Percentiles rank a stretch among this genome's conserved stretches.
These are phyloP conservation scores for Volucella bombylans DNA, from an alignment of 2,888 invertebrate species.

Conservation along the genomic window DNA sequence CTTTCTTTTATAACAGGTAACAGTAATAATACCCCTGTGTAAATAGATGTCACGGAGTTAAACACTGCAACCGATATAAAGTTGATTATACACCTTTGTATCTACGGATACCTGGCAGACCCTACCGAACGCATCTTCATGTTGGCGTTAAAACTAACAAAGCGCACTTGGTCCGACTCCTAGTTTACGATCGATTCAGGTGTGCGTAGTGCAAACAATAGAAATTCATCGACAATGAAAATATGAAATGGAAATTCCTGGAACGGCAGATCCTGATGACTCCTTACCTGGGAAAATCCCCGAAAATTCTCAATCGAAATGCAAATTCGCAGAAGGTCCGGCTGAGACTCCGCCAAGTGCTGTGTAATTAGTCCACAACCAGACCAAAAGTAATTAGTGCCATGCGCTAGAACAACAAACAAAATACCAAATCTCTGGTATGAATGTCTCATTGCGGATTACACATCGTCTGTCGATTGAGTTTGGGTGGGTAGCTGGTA, in stretches of 20 bases:
- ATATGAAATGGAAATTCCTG: conserved; percentile 38
- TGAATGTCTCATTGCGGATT: conserved; percentile 53
- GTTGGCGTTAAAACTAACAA: conserved; percentile 50
- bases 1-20: conserved; percentile 12
- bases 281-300: conserved; percentile 16
- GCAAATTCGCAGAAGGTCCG: conserved; percentile 40
- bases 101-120: conserved; percentile 4
- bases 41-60: conserved; percentile 30
- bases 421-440: conserved; percentile 19
- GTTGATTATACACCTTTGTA: conserved; percentile 27
- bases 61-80: conserved; percentile 16
- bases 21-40: conserved; percentile 29
- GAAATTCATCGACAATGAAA: conserved; percentile 22
- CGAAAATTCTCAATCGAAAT: conserved; percentile 23
- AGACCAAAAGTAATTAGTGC: conserved; percentile 64
- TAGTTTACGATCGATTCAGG: not conserved
- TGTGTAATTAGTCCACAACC: conserved; percentile 47
- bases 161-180: not conserved
- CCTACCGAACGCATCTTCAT: not conserved
- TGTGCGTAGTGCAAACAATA: conserved; percentile 9
- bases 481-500: not conserved
- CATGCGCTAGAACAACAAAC: conserved; percentile 51
- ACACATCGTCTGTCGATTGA: not conserved
- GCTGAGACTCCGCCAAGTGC: not conserved
- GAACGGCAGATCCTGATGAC: conserved; percentile 29